Percentiles rank a stretch among this genome's conserved stretches.
These are phyloP conservation scores for Panorpa germanica DNA, from an alignment of 2,888 invertebrate genomes.

Conservation along the genomic window DNA sequence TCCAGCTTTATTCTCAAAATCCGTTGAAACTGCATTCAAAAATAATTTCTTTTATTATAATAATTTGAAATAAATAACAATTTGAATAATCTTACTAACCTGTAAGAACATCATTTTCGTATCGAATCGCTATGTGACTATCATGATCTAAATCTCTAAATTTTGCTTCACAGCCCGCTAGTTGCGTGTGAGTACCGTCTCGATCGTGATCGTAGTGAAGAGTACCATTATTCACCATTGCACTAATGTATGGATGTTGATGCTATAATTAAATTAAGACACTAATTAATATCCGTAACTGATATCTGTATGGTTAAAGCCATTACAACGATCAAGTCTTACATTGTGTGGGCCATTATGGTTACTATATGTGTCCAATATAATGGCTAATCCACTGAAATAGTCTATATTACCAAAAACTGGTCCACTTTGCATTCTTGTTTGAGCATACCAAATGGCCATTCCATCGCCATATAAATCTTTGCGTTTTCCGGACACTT, in stretches of 20 bases:
- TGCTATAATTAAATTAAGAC: conserved; percentile 40
- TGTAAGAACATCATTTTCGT: conserved; percentile 75
- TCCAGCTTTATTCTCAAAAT: conserved; percentile 75
- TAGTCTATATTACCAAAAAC: conserved; percentile 92
- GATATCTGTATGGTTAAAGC: conserved; percentile 4
- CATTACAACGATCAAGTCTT: conserved; percentile 21
- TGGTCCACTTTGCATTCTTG: conserved; percentile 61
- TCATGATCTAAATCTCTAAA: conserved; percentile 83
- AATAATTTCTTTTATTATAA: conserved; percentile 3
- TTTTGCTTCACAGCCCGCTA: conserved; percentile 93
- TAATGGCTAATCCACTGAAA: conserved; percentile 77
- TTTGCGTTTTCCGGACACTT: conserved; percentile 87
- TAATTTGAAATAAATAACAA: conserved; percentile 4
- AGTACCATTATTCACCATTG: conserved; percentile 94
- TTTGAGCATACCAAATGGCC: conserved; percentile 83
- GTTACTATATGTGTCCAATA: conserved; percentile 97
- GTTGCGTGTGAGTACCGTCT: conserved; percentile 94
- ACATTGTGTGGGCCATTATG: conserved; percentile 98
- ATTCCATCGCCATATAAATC: conserved; percentile 95
- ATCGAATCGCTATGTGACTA: conserved; percentile 77
- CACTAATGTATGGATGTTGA: conserved; percentile 94
- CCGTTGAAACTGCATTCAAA: conserved; percentile 58
- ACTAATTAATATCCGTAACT: conserved; percentile 6
- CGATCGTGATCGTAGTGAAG: conserved; percentile 94
- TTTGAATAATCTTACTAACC: conserved; percentile 27